A percentile compares a stretch with the other conserved stretches of the same genome.
Conservation (phyloP, 2,113 vertebrate genomes). For the Seriola rivoliana region DNA sequence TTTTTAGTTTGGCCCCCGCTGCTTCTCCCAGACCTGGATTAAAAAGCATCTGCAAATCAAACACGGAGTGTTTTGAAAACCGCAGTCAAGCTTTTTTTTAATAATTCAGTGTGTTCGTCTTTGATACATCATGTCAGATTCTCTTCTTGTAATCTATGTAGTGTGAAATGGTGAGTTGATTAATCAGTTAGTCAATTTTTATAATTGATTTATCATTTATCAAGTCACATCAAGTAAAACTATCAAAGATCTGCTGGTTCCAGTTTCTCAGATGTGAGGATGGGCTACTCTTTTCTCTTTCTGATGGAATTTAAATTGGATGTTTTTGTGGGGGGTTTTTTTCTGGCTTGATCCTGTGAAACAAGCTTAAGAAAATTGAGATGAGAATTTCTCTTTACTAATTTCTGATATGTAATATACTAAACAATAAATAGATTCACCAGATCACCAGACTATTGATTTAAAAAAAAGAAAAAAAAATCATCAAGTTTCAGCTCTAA, state of each 20-base stretch:
- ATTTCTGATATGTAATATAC: background rate
- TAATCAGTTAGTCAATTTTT: background rate
- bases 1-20: conserved; percentile 73
- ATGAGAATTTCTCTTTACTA: background rate
- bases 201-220: background rate
- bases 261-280: background rate
- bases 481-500: background rate
- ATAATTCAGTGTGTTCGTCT: conserved; percentile 22
- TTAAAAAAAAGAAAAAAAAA: background rate
- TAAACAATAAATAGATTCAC: background rate
- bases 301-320: conserved; percentile 1
- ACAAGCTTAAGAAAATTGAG: background rate
- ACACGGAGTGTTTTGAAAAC: conserved; percentile 35
- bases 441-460: background rate
- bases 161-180: background rate
- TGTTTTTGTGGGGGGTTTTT: too few species aligned
- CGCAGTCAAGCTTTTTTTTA: conserved; percentile 10
- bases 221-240: background rate
- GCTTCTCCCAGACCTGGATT: conserved; percentile 64
- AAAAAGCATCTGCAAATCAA: conserved; percentile 61
- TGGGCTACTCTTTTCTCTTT: background rate
- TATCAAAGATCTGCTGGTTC: background rate
- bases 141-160: conserved; percentile 10
- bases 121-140: conserved; percentile 30
- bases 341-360: background rate